Conservation (phyloP, 2,888 invertebrate species). For the Melinopterus prodromus region DNA sequence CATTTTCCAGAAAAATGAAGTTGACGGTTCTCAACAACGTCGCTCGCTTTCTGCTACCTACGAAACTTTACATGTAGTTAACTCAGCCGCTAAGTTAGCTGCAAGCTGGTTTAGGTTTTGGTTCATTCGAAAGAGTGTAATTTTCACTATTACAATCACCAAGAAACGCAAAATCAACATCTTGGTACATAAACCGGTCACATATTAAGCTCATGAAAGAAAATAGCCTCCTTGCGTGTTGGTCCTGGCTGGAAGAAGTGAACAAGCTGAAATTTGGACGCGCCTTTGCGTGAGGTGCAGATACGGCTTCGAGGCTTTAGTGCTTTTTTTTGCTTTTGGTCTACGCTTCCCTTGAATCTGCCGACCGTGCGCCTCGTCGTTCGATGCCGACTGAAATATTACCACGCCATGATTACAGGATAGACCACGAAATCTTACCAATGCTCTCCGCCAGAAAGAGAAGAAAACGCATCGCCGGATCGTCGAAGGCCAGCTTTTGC, state of each 20-base stretch:
- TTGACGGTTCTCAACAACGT: no score
- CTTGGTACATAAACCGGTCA: no score
- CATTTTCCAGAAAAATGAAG: no score
- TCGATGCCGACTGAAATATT: slow-evolving; percentile 4
- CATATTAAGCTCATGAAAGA: no score
- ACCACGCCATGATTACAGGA: neutral
- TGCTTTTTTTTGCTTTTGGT: neutral
- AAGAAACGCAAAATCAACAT: no score
- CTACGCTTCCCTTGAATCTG: slow-evolving; percentile 4
- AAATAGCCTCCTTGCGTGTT: no score
- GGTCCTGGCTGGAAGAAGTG: neutral
- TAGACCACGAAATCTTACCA: neutral
- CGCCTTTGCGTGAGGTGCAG: neutral
- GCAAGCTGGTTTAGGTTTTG: no score
- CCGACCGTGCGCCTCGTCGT: neutral
- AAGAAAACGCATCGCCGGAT: neutral
- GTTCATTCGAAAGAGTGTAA: no score
- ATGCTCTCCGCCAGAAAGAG: neutral
- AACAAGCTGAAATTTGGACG: neutral
- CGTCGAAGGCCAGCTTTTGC: neutral
- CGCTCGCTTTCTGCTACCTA: no score
- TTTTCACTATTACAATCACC: no score
- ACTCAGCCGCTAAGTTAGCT: no score
- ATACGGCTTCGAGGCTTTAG: neutral
- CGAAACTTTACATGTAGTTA: no score